These are phyloP conservation scores for Phoxinus phoxinus DNA, from an alignment of 2,113 vertebrate genomes.

Conservation along the genomic window DNA sequence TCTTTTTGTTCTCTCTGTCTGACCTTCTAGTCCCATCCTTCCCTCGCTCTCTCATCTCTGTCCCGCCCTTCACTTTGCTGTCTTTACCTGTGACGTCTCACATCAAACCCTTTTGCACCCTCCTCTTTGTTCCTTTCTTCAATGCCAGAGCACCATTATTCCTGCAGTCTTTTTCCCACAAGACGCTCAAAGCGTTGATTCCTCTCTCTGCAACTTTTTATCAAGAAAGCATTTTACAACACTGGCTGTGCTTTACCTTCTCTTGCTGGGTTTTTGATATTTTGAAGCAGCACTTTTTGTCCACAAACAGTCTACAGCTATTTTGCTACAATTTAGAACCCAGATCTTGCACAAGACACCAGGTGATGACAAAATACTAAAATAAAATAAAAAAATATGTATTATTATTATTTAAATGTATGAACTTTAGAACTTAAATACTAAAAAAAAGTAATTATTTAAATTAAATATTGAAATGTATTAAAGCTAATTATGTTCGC, in stretches of 20 bases:
- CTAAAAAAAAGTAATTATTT: too few relatives aligned
- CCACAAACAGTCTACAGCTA: neutral
- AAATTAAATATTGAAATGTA: too few relatives aligned
- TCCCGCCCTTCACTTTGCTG: constrained; percentile 34
- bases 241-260: neutral
- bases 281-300: neutral
- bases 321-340: neutral
- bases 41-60: constrained; percentile 47
- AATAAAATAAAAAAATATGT: too few relatives aligned
- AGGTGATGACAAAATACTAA: neutral
- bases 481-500: too few relatives aligned
- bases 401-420: neutral
- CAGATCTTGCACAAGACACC: neutral
- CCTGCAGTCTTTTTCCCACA: constrained; percentile 27
- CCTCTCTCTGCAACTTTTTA: constrained; percentile 18
- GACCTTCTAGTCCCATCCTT: constrained; percentile 37
- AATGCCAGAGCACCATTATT: constrained; percentile 33
- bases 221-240: constrained; percentile 7
- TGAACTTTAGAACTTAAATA: neutral
- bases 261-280: constrained; percentile 13
- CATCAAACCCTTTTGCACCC: constrained; percentile 13
- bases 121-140: constrained; percentile 30
- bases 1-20: constrained; percentile 66
- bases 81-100: constrained; percentile 5
- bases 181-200: neutral